These are phyloP conservation scores for Adela reaumurella DNA, from an alignment of 2,888 invertebrate species.

Conservation along the genomic window DNA sequence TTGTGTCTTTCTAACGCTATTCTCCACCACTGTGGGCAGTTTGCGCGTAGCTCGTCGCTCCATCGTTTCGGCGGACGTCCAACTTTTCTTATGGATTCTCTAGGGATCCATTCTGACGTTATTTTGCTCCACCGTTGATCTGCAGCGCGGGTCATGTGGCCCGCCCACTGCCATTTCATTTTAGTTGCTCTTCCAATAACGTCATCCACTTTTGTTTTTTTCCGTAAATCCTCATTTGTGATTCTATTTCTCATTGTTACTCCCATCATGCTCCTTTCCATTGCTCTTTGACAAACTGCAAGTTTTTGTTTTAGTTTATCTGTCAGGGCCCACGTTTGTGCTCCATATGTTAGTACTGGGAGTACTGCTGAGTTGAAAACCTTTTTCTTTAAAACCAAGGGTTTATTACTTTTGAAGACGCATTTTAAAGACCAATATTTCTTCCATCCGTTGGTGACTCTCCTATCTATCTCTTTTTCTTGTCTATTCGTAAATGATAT, in stretches of 20 bases:
- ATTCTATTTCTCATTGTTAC: background rate
- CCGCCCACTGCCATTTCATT: background rate
- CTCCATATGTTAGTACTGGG: constrained; percentile 1
- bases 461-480: constrained; percentile 3
- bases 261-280: background rate
- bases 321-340: constrained; percentile 1
- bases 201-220: background rate
- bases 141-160: background rate
- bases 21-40: no score
- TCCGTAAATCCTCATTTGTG: background rate
- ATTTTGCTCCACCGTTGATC: background rate
- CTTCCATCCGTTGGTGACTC: constrained; percentile 2
- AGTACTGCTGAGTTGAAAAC: constrained; percentile 1
- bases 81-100: no score
- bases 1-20: no score
- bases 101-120: background rate
- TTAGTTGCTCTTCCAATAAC: background rate
- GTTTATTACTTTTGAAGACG: constrained; percentile 1
- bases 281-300: background rate
- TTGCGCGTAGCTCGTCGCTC: no score
- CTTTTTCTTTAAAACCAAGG: background rate
- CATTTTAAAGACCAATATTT: constrained; percentile 4
- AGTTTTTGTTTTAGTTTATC: background rate
- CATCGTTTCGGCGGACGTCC: no score
- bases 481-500: constrained; percentile 1